Percentiles rank a stretch among this genome's conserved stretches.
phyloP scores from a whole-genome alignment of 2,888 invertebrate species.

The Quadroppia sp. region DNA sequence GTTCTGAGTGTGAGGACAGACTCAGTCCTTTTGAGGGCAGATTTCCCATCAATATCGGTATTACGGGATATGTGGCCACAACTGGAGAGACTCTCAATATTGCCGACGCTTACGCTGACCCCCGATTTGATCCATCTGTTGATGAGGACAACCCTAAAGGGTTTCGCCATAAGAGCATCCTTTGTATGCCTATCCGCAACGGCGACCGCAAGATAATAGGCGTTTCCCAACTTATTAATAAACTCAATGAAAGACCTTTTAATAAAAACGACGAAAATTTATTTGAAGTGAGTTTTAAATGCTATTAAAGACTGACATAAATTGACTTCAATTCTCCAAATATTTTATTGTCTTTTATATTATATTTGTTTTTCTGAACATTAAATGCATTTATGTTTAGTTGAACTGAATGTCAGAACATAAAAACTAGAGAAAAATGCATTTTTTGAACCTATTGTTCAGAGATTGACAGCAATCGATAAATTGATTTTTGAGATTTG shows the following conservation, averaged over 20 bases:
- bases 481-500: slow-evolving; percentile 34
- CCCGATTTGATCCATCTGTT: slow-evolving; percentile 69
- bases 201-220: slow-evolving; percentile 86
- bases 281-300: slow-evolving; percentile 62
- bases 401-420: neutral
- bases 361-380: neutral
- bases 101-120: slow-evolving; percentile 79
- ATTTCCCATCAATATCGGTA: slow-evolving; percentile 91
- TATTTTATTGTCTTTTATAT: neutral
- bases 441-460: neutral
- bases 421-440: neutral
- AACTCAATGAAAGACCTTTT: slow-evolving; percentile 82
- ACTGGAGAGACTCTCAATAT: slow-evolving; percentile 94
- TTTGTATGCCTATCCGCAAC: slow-evolving; percentile 95
- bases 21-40: slow-evolving; percentile 79
- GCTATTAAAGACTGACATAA: neutral
- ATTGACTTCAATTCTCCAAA: neutral
- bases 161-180: slow-evolving; percentile 80
- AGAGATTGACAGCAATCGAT: slow-evolving; percentile 31
- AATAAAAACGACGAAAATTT: slow-evolving; percentile 95
- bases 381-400: neutral
- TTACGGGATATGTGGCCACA: slow-evolving; percentile 89
- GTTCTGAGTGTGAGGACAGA: slow-evolving; percentile 20
- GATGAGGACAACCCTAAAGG: slow-evolving; percentile 50
- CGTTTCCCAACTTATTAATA: slow-evolving; percentile 85